Evolutionary conservation across 2,888 invertebrate genomes (phyloP).

Genomic region (Neoscelio sp.): DNA sequence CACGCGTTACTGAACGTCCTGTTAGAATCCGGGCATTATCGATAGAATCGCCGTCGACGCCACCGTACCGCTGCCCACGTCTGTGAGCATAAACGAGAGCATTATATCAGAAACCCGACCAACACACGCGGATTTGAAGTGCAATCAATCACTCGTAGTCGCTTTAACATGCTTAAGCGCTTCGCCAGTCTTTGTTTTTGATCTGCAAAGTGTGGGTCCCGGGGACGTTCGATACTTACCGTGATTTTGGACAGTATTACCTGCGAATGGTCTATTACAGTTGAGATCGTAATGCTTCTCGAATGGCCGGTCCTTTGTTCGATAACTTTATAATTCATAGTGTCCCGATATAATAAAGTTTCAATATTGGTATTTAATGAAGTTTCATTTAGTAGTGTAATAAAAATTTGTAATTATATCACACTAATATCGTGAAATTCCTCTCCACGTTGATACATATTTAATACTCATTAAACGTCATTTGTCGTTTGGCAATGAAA

Average conservation of each 20-base stretch:
- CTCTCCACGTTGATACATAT: constrained; percentile 33
- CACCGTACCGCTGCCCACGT: constrained; percentile 57
- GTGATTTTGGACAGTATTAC: constrained; percentile 50
- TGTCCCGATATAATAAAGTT: constrained; percentile 50
- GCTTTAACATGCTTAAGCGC: constrained; percentile 77
- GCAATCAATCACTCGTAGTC: constrained; percentile 78
- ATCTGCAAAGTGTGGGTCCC: constrained; percentile 52
- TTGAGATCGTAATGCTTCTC: constrained; percentile 13
- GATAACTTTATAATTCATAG: constrained; percentile 47
- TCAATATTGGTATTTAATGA: constrained; percentile 55
- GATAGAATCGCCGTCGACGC: constrained; percentile 72
- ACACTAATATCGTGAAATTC: constrained; percentile 51
- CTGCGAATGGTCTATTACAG: constrained; percentile 27
- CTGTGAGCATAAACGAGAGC: constrained; percentile 74
- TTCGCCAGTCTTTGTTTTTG: constrained; percentile 66
- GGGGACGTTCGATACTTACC: constrained; percentile 57
- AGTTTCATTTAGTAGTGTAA: constrained; percentile 39
- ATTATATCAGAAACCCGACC: constrained; percentile 74
- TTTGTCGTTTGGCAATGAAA: constrained; percentile 39
- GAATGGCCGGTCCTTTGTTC: constrained; percentile 44
- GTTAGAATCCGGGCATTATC: constrained; percentile 80
- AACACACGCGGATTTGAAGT: constrained; percentile 68
- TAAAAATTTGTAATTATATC: constrained; percentile 57
- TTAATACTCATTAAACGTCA: constrained; percentile 42
- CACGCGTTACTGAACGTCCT: constrained; percentile 78